Conservation (phyloP, 53 echinoderm and acorn worm species). For the Mesocentrotus franciscanus region DNA sequence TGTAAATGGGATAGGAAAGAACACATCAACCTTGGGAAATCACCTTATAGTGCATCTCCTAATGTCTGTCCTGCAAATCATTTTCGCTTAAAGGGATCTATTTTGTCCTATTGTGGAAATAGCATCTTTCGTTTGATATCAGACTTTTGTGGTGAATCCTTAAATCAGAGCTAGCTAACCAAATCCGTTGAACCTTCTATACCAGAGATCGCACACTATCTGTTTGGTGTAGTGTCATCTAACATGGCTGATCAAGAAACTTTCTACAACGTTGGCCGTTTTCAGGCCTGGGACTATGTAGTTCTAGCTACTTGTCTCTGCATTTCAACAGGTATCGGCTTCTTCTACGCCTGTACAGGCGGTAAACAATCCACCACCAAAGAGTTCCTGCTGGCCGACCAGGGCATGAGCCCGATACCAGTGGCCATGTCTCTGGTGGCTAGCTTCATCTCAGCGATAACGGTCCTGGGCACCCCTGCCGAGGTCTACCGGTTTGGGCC, state of each 20-base stretch:
- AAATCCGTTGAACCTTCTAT: background rate
- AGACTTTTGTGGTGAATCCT: no score
- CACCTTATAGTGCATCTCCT: background rate
- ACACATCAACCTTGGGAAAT: background rate
- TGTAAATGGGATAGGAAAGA: background rate
- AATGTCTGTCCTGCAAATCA: no score
- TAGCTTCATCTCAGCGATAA: conserved; percentile 72
- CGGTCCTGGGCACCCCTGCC: conserved; percentile 71
- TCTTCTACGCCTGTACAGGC: conserved; percentile 79
- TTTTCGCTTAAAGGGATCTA: background rate
- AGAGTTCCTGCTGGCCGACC: conserved; percentile 86
- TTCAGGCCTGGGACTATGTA: conserved; percentile 74
- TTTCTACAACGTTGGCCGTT: conserved; percentile 54
- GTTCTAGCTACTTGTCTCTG: conserved; percentile 66
- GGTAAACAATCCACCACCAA: conserved; percentile 80
- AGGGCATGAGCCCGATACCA: conserved; percentile 79
- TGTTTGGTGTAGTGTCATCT: background rate
- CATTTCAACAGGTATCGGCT: conserved; percentile 78
- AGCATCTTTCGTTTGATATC: background rate
- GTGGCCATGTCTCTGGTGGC: conserved; percentile 72
- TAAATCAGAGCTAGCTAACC: no score
- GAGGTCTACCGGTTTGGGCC: conserved; percentile 61
- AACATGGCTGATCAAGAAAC: background rate
- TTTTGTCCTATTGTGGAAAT: background rate
- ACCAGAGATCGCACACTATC: background rate